These are phyloP conservation scores for Epizoanthus stellaris DNA, from an alignment of 92 coral and sea anemone species.

Conservation along the genomic window DNA sequence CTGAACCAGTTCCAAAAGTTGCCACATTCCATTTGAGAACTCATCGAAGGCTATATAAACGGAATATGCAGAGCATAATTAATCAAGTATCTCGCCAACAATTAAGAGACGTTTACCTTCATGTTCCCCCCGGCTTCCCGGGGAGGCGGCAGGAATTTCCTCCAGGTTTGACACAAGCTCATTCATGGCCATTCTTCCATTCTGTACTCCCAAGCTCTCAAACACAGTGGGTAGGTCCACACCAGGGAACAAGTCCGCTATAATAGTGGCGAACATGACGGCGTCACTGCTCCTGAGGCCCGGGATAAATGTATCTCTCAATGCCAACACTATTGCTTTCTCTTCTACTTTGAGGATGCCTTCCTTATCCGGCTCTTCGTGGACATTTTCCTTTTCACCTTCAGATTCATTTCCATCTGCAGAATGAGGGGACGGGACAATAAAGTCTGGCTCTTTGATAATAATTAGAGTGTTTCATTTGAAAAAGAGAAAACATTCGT, in stretches of 20 bases:
- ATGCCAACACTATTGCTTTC: slow-evolving; percentile 79
- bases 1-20: too few species aligned
- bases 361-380: slow-evolving; percentile 40
- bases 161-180: slow-evolving; percentile 84
- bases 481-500: too few species aligned
- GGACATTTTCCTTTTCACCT: slow-evolving; percentile 17
- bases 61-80: too few species aligned
- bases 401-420: slow-evolving; percentile 5
- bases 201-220: slow-evolving; percentile 70
- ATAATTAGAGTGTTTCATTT: too few species aligned
- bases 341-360: slow-evolving; percentile 73
- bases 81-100: neutral
- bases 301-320: slow-evolving; percentile 91
- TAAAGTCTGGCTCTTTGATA: too few species aligned
- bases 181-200: slow-evolving; percentile 72
- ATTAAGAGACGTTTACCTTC: slow-evolving; percentile 31
- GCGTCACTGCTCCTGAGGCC: slow-evolving; percentile 86
- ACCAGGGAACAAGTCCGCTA: slow-evolving; percentile 86
- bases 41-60: too few species aligned
- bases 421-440: neutral
- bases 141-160: slow-evolving; percentile 75
- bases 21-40: too few species aligned
- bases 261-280: slow-evolving; percentile 87
- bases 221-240: slow-evolving; percentile 90
- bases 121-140: slow-evolving; percentile 45